These are phyloP conservation scores for Grapholita molesta DNA, from an alignment of 1,140 invertebrate species.

Conservation along the genomic window DNA sequence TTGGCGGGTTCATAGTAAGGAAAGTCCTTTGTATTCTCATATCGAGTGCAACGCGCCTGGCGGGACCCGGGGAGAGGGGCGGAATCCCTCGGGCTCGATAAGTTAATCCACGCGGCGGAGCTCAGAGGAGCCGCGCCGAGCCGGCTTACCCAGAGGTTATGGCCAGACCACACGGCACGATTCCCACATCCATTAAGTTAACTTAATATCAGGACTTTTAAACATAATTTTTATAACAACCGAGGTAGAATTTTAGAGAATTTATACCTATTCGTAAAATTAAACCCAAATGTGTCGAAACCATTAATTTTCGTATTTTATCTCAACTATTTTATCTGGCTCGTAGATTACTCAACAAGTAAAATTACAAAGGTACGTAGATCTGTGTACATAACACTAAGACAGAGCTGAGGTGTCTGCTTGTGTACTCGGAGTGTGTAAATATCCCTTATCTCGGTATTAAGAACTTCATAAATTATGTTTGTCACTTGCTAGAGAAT, in stretches of 20 bases:
- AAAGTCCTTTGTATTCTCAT: slow-evolving; percentile 43
- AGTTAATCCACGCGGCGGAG: slow-evolving; percentile 49
- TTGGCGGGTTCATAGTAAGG: slow-evolving; percentile 32
- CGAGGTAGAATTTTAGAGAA: too few relatives aligned
- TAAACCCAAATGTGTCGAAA: too few relatives aligned
- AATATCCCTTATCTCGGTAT: slow-evolving; percentile 73
- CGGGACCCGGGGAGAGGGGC: slow-evolving; percentile 24
- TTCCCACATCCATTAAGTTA: slow-evolving; percentile 27
- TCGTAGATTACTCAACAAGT: slow-evolving; percentile 69
- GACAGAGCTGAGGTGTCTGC: slow-evolving; percentile 65
- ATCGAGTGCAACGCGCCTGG: slow-evolving; percentile 19
- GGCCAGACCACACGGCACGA: slow-evolving; percentile 54
- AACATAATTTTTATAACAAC: too few relatives aligned
- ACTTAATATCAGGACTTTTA: too few relatives aligned
- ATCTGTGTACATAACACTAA: slow-evolving; percentile 72
- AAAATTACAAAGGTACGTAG: slow-evolving; percentile 69
- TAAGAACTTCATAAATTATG: slow-evolving; percentile 77
- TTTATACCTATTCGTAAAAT: too few relatives aligned
- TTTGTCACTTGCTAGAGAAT: slow-evolving; percentile 69
- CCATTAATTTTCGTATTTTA: too few relatives aligned
- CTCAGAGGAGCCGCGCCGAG: slow-evolving; percentile 44
- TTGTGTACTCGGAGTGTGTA: slow-evolving; percentile 69
- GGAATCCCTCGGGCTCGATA: slow-evolving; percentile 54
- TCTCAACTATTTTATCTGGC: slow-evolving; percentile 52
- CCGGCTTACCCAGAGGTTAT: slow-evolving; percentile 46